phyloP scores from a whole-genome alignment of 2,888 invertebrate genomes.

The Tetanocera ferruginea region DNA sequence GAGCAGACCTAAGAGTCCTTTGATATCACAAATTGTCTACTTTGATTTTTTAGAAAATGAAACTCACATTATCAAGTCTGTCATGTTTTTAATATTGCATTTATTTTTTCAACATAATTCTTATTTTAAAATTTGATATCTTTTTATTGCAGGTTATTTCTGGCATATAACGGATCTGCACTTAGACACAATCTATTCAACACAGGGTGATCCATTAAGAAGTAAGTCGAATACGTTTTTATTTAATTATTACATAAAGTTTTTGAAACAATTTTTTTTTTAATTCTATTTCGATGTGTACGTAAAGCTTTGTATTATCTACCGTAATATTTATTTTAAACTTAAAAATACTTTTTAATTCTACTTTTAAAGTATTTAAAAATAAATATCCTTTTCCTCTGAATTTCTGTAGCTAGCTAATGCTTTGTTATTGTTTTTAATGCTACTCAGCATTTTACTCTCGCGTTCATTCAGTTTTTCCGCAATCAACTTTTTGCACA shows the following conservation, averaged over 20 bases:
- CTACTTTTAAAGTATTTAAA: not conserved
- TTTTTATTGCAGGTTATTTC: conserved; percentile 85
- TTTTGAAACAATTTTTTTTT: too few relatives aligned
- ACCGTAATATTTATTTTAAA: not conserved
- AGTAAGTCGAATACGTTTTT: conserved; percentile 74
- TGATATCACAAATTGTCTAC: too few relatives aligned
- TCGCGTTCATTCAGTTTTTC: not conserved
- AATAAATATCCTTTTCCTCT: too few relatives aligned
- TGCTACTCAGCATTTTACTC: too few relatives aligned
- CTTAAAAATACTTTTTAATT: not conserved
- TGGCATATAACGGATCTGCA: conserved; percentile 97
- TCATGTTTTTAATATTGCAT: not conserved
- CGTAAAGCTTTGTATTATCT: too few relatives aligned
- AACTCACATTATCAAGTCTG: too few relatives aligned
- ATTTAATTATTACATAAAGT: not conserved
- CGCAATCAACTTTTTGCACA: not conserved
- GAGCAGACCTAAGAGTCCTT: too few relatives aligned
- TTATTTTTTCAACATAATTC: not conserved
- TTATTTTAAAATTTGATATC: not conserved
- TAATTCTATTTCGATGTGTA: too few relatives aligned
- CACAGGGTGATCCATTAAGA: conserved; percentile 81
- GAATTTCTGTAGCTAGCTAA: not conserved
- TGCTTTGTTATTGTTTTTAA: not conserved
- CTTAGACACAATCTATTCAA: conserved; percentile 86
- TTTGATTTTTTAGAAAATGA: too few relatives aligned